Evolutionary conservation across 2,888 invertebrate genomes (phyloP), one percentile per base, ranked within the genome.

Genomic region (Drosophila leonis): DNA sequence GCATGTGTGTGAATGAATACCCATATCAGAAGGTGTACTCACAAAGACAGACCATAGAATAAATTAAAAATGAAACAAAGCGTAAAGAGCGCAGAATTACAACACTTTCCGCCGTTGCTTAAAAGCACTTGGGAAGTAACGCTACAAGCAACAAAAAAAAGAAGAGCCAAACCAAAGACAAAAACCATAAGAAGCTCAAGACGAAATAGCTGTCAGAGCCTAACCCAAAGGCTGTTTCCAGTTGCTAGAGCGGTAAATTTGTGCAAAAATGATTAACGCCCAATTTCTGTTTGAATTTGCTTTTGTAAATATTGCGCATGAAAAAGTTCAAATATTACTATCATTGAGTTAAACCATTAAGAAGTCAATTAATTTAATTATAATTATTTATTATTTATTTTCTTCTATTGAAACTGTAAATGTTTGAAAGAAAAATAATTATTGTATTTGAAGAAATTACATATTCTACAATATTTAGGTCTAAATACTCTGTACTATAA

Each of bases 31-130:
- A 73, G 76, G 65, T 64, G 76, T 79, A 90, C 81, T 78, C 75
- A 73, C 80, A 71, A 72, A 62, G 80, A 65, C 71, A 69, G 65
- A 54, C 74, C 78, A 72, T 73, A 88, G 91, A 88, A 90, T 88
- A 90, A 90, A 90, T 90, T 88, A 90, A 86, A 90, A 88, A 82
- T 73, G 86, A 88, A 88, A 86, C 90, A 89, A 88, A 90, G 89
- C 88, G 91, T 89, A 85, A 90, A 88, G 78, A 86, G 78, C 78
- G 79, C 76, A 71, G 72, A 76, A 76, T 89, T 90, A 72, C 88
- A 88, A 88, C 90, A 89, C 69, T 88, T 89, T 89, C 90, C 91
- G 88, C 79, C 79, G 82, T 87, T 87, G 90, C 86, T 79, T 72
- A 90, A 78, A 82, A 75, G 70, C 71, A 71, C 72, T 73, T 82